phyloP scores from a whole-genome alignment of 2,888 invertebrate genomes.

The Sipha maydis region DNA sequence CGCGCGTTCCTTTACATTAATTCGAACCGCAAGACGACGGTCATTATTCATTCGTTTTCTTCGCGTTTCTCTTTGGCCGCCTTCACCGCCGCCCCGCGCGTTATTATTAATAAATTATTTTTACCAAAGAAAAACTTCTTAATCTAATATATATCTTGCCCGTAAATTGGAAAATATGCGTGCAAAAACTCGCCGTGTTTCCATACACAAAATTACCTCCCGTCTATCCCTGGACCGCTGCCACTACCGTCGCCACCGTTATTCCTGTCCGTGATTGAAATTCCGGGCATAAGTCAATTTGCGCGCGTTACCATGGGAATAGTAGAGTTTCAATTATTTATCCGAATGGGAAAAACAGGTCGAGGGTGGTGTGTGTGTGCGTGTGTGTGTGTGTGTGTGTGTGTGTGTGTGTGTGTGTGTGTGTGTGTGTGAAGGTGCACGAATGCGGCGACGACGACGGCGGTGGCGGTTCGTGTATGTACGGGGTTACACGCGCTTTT shows the following conservation, averaged over 20 bases:
- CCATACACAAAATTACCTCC: constrained; percentile 30
- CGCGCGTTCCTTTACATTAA: constrained; percentile 37
- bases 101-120: constrained; percentile 52
- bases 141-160: constrained; percentile 36
- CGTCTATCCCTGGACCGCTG: neutral
- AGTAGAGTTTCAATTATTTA: constrained; percentile 50
- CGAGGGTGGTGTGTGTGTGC: neutral
- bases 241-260: neutral
- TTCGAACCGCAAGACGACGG: constrained; percentile 27
- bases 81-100: neutral
- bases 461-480: too few species aligned
- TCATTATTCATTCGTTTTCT: constrained; percentile 54
- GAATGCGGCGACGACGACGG: constrained; percentile 13
- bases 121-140: constrained; percentile 40
- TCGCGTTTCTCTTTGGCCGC: constrained; percentile 32
- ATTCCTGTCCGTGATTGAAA: constrained; percentile 18
- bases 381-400: too few species aligned
- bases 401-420: too few species aligned
- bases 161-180: constrained; percentile 49
- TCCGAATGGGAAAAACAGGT: constrained; percentile 40
- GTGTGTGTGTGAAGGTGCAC: too few species aligned
- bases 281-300: constrained; percentile 53
- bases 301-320: constrained; percentile 50
- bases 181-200: constrained; percentile 24
- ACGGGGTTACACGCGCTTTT: neutral